Conservation (phyloP, 2,888 invertebrate species). For the Chesias legatella region DNA sequence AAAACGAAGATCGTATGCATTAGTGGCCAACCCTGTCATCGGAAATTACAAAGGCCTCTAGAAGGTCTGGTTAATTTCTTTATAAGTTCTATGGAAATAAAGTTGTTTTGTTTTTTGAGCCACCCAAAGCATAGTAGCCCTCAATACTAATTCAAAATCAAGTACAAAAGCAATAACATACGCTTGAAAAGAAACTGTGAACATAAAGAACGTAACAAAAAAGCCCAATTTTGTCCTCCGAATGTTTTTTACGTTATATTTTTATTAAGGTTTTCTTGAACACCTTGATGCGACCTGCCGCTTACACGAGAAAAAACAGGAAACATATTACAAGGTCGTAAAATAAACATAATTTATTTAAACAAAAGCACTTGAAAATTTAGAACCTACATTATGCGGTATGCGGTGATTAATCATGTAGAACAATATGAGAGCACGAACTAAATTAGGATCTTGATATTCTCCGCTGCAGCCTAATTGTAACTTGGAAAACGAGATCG, state of each 20-base stretch:
- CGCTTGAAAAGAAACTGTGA: too few species aligned
- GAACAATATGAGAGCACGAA: constrained; percentile 24
- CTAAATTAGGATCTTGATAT: constrained; percentile 24
- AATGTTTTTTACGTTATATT: constrained; percentile 3
- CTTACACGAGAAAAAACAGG: constrained; percentile 15
- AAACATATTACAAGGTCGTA: constrained; percentile 14
- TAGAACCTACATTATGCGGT: constrained; percentile 22
- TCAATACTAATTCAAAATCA: too few species aligned
- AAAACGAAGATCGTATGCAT: too few species aligned
- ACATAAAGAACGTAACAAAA: too few species aligned
- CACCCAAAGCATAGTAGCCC: too few species aligned
- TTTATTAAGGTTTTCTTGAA: constrained; percentile 12
- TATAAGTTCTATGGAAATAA: too few species aligned
- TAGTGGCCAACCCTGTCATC: too few species aligned
- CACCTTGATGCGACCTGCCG: constrained; percentile 19
- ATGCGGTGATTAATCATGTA: constrained; percentile 25
- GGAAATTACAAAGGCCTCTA: too few species aligned
- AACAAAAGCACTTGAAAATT: constrained; percentile 28
- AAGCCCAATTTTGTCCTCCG: constrained; percentile 3
- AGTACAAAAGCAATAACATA: too few species aligned
- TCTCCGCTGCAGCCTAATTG: constrained; percentile 22
- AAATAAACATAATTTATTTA: constrained; percentile 23
- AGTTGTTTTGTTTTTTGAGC: too few species aligned
- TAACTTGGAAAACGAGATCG: constrained; percentile 11
- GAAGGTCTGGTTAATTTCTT: too few species aligned